Evolutionary conservation across 2,797 vertebrate genomes (phyloP).

Genomic region (Melanotaenia maccullochi): DNA sequence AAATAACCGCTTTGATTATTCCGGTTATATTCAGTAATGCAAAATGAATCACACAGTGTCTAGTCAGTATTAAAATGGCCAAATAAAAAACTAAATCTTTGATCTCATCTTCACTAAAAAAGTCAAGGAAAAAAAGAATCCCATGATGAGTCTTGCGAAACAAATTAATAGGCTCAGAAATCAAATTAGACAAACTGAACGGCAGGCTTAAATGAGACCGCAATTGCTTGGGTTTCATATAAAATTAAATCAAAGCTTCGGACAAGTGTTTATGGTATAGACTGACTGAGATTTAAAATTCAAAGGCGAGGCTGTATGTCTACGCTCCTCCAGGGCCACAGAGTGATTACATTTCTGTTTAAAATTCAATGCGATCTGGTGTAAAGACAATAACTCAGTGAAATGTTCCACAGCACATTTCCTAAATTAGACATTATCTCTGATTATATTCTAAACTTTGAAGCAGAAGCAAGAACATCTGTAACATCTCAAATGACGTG

Average conservation of each 20-base stretch:
- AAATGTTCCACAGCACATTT: conserved; percentile 79
- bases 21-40: conserved; percentile 58
- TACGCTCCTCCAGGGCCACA: conserved; percentile 23
- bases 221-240: conserved; percentile 21
- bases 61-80: conserved; percentile 33
- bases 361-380: conserved; percentile 64
- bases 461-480: conserved; percentile 71
- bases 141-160: conserved; percentile 17
- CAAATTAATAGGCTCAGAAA: conserved; percentile 31
- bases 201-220: neutral
- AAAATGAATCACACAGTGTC: conserved; percentile 53
- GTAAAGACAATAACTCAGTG: conserved; percentile 71
- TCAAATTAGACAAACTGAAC: conserved; percentile 18
- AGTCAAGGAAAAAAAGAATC: conserved; percentile 18
- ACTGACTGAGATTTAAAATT: conserved; percentile 35
- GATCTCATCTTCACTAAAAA: conserved; percentile 46
- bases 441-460: conserved; percentile 80
- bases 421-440: conserved; percentile 76
- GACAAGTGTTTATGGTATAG: conserved; percentile 55
- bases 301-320: conserved; percentile 31
- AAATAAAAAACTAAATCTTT: conserved; percentile 53
- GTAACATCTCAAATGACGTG: conserved; percentile 73
- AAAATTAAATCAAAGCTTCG: conserved; percentile 17
- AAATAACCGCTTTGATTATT: conserved; percentile 66
- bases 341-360: conserved; percentile 68